Base-by-base conservation (phyloP, 1,140 invertebrate species). In the Leptinotarsa lineolata region DNA sequence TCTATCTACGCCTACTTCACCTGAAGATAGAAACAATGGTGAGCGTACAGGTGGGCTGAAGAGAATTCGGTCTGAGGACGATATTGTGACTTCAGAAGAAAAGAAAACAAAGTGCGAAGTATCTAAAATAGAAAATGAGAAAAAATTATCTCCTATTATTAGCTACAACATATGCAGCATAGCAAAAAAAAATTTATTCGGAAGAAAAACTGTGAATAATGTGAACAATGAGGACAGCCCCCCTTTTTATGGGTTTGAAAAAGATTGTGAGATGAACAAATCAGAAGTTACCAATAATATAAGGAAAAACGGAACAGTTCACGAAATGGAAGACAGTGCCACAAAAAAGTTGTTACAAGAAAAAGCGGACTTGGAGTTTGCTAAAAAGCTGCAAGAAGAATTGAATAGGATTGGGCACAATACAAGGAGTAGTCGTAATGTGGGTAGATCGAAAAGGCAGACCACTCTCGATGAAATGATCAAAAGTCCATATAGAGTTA, bases 321-420 rank as follows among this genome's bases (percentile, higher is more conserved):
- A 16, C 15, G 21, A 69, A 69, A 20, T 18, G 20, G 22, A 18
- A 21, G 24, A 54, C n/a, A 58, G 2, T 54, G 16, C n/a, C 30
- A 54, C n/a, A 13, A 54, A n/a, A 71, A 74, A 58, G 60, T 45
- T 73, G 22, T 60, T 75, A 21, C 80, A 81, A 65, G 80, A 80
- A 54, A 75, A 79, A 70, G 58, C 76, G 18, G 80, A 81, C 74
- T 81, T 76, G 63, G 76, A 76, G 69, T 72, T 78, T 39, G 80
- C 80, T 3, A 77, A 76, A 72, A 81, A 77, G 60, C 59, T 81
- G 54, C 80, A 81, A 66, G 76, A 78, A 21, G 69, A 77, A 46
- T 79, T 75, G 24, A 74, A 81, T 59, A 58, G 73, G 70, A n/a
- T 12, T 54, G 72, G 69, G 18, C 60, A 72, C 15, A 54, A 45